These are phyloP conservation scores for Dynastes hyllus DNA, from an alignment of 2,888 invertebrate genomes.

Conservation along the genomic window DNA sequence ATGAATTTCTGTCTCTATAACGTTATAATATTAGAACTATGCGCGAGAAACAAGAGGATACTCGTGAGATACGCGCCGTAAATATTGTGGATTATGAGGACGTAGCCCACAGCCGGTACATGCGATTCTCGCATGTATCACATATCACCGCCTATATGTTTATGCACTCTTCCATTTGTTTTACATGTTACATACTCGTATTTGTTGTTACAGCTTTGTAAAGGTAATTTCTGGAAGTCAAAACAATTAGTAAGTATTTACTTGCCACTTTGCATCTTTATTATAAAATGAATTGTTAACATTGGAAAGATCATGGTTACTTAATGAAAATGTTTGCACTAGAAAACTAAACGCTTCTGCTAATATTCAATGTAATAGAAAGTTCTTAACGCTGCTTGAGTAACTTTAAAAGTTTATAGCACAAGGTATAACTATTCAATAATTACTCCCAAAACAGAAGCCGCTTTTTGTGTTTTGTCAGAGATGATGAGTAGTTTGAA, in stretches of 20 bases:
- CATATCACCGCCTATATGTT: neutral
- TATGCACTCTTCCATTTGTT: neutral
- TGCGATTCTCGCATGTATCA: neutral
- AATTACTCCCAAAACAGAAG: no score
- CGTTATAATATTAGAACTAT: constrained; percentile 18
- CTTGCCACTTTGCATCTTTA: neutral
- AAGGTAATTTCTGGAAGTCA: constrained; percentile 7
- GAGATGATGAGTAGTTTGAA: no score
- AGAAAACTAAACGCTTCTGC: no score
- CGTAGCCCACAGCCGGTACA: neutral
- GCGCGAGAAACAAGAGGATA: constrained; percentile 8
- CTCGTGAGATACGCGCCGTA: constrained; percentile 11
- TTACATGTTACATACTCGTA: neutral
- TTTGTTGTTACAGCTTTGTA: neutral
- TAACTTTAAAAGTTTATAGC: no score
- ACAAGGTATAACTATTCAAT: no score
- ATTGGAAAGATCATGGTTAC: neutral
- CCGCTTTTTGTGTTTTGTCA: no score
- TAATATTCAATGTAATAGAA: no score
- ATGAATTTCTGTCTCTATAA: constrained; percentile 20
- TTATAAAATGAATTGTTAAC: neutral
- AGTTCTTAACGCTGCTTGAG: no score
- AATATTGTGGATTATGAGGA: constrained; percentile 18
- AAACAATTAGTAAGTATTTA: constrained; percentile 1
- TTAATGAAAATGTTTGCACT: no score